These are phyloP conservation scores for Diaperis boleti DNA, from an alignment of 2,888 invertebrate genomes.

Conservation along the genomic window DNA sequence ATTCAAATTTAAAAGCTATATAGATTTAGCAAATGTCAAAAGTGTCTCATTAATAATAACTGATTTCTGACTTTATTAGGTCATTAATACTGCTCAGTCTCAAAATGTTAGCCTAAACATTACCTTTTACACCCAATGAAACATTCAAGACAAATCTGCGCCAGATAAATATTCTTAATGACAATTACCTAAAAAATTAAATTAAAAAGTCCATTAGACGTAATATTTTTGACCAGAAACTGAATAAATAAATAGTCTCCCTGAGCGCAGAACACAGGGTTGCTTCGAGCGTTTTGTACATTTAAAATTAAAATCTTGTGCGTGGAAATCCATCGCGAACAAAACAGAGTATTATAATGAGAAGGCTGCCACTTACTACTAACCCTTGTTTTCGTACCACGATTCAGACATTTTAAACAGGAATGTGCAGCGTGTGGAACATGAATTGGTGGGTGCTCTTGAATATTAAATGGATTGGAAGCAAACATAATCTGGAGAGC, in stretches of 20 bases:
- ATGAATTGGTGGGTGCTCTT: constrained; percentile 21
- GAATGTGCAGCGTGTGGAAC: constrained; percentile 22
- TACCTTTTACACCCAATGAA: too few species aligned
- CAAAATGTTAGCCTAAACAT: too few species aligned
- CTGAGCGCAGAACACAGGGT: background rate
- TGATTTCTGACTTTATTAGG: too few species aligned
- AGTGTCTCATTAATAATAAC: too few species aligned
- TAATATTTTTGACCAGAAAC: background rate
- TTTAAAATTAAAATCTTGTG: constrained; percentile 22
- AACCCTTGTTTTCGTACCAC: constrained; percentile 17
- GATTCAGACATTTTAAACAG: constrained; percentile 21
- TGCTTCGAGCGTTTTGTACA: constrained; percentile 5
- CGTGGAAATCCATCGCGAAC: constrained; percentile 16
- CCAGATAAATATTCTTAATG: background rate
- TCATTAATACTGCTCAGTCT: too few species aligned
- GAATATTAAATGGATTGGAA: constrained; percentile 25
- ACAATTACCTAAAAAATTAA: background rate
- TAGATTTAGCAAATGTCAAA: too few species aligned
- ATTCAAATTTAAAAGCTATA: too few species aligned
- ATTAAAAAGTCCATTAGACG: background rate
- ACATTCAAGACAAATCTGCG: too few species aligned
- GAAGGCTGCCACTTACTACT: constrained; percentile 19
- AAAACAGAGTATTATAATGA: constrained; percentile 24
- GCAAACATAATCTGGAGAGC: constrained; percentile 20
- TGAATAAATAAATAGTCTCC: background rate